Evolutionary conservation across 2,797 vertebrate genomes (phyloP), one percentile per base, ranked within the genome.

Genomic region (Enteromius thamalakanensis): DNA sequence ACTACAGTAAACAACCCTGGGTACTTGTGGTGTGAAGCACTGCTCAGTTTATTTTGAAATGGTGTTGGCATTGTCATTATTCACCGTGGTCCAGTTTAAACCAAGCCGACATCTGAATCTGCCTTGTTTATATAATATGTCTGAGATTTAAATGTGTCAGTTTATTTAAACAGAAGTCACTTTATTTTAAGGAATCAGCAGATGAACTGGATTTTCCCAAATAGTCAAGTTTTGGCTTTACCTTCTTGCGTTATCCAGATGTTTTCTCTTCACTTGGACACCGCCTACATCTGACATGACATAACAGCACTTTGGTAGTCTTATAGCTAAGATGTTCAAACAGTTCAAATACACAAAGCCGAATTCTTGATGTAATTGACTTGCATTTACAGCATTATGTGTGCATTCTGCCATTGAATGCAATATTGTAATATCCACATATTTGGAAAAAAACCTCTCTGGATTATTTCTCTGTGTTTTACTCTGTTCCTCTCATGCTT

Each of bases 371-470:
- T 60, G 14, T 62, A 80, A 42, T 4, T 29, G 51, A 67, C 40
- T 49, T 65, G 34, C 49, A 26, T 26, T 47, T 29, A 34, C 9
- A 55, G 49, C 15, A 42, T 34, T 3, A 65, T n/a, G 42, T 78
- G 42, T 34, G 60, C 3, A 2, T 6, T 70, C 37, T 58, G 17
- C 17, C 4, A 15, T 10, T 70, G 19, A 7, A 34, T 60, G 55
- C n/a, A n/a, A 64, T 21, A 81, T 37, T 45, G 19, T n/a, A 23
- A n/a, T 23, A 47, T 60, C 49, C 55, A 49, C 53, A 14, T 64
- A 23, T 70, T 42, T 68, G 9, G 60, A 3, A 60, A 62, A 76
- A 77, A 23, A 47, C 3, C 53, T 67, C 45, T 76, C 64, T 55
- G 6, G 34, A 75, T 21, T 72, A 32, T 12, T 62, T 47, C n/a